Conservation (phyloP, 2,888 invertebrate genomes). For the Cantharis lateralis region DNA sequence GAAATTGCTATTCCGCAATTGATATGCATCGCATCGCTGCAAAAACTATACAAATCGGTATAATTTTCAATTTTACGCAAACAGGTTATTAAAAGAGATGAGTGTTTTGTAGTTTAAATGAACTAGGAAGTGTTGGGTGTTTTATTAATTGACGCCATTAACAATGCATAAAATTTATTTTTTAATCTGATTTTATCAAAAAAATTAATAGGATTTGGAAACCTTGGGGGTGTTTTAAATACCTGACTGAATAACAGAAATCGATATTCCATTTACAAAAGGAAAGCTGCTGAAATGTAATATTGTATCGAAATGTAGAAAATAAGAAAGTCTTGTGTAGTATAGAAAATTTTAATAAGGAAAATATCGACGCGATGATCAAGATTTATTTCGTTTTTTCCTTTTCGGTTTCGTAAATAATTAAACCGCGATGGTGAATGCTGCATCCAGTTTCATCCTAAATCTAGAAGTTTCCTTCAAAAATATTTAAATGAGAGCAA, state of each 20-base stretch:
- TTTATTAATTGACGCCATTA: not conserved
- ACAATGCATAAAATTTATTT: not conserved
- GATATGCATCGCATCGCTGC: not conserved
- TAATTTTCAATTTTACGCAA: not conserved
- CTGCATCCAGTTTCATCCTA: not conserved
- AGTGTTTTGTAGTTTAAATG: not conserved
- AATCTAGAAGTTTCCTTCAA: not conserved
- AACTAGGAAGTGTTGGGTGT: not conserved
- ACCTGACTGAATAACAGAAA: not conserved
- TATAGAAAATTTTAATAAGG: not conserved
- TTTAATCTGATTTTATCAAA: not conserved
- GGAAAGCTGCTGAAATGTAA: not conserved
- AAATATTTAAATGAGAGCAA: not conserved
- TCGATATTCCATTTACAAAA: not conserved
- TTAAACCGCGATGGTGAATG: not conserved
- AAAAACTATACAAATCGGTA: not conserved
- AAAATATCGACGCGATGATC: not conserved
- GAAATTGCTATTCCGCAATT: not conserved
- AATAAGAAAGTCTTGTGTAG: not conserved
- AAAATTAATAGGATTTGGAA: not conserved
- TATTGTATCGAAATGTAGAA: not conserved
- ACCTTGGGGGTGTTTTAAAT: not conserved
- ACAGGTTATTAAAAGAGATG: not conserved
- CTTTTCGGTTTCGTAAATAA: not conserved
- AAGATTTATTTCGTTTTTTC: not conserved